Percentiles rank a stretch among this genome's conserved stretches.
These are phyloP conservation scores for Taenioides sp. DNA, from an alignment of 2,797 vertebrate species.

Conservation along the genomic window DNA sequence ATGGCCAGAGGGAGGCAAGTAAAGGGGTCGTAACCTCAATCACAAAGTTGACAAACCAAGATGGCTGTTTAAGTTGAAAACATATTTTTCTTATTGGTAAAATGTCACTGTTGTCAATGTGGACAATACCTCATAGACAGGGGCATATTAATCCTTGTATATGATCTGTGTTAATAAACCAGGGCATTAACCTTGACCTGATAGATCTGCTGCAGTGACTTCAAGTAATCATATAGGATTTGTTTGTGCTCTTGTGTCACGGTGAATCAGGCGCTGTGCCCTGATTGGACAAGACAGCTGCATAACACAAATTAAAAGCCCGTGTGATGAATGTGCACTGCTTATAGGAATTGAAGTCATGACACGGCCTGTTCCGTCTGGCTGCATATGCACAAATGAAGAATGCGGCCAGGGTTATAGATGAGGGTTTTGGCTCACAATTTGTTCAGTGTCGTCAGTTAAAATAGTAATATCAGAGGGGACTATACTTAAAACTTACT, in stretches of 20 bases:
- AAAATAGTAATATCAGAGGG: conserved; percentile 42
- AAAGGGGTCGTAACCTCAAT: not conserved
- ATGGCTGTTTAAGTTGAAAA: conserved; percentile 5
- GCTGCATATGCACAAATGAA: conserved; percentile 38
- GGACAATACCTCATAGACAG: conserved; percentile 39
- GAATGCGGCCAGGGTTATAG: conserved; percentile 13
- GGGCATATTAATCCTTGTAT: conserved; percentile 49
- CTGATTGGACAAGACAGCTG: conserved; percentile 58
- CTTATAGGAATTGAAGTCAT: conserved; percentile 38
- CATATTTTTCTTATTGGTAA: conserved; percentile 4
- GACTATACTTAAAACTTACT: conserved; percentile 5
- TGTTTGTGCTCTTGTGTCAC: conserved; percentile 62
- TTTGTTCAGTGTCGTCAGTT: conserved; percentile 47
- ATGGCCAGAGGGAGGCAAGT: not conserved
- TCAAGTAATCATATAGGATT: conserved; percentile 60
- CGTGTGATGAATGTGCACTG: conserved; percentile 52
- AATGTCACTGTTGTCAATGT: conserved; percentile 30
- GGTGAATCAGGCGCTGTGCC: conserved; percentile 47
- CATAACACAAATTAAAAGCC: conserved; percentile 64
- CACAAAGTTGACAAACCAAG: not conserved
- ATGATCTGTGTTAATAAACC: conserved; percentile 62
- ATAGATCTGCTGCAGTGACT: conserved; percentile 46
- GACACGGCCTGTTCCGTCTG: conserved; percentile 25
- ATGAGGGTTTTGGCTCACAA: conserved; percentile 52
- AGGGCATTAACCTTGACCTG: conserved; percentile 64